A percentile compares a stretch with the other conserved stretches of the same genome.
These are phyloP conservation scores for Bombus sylvicola DNA, from an alignment of 1,140 invertebrate species.

Conservation along the genomic window DNA sequence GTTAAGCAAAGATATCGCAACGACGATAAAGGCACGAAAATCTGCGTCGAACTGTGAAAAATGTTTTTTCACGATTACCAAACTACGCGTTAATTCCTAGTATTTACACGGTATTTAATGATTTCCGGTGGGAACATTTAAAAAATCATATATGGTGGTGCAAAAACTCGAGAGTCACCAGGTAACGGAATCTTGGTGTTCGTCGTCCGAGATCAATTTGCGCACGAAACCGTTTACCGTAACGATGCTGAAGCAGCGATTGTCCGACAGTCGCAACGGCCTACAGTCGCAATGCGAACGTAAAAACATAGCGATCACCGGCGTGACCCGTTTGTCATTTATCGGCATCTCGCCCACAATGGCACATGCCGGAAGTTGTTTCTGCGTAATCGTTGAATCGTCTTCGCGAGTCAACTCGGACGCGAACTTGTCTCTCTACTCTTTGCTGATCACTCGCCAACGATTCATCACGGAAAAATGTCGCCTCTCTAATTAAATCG, in stretches of 20 bases:
- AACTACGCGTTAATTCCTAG: too few species aligned
- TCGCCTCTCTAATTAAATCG: slow-evolving; percentile 65
- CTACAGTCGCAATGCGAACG: neutral
- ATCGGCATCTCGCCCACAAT: neutral
- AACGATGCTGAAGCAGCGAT: neutral
- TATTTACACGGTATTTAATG: too few species aligned
- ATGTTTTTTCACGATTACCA: too few species aligned
- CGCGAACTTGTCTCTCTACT: slow-evolving; percentile 3
- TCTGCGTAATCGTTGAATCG: neutral
- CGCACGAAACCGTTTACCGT: neutral
- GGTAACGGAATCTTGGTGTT: neutral
- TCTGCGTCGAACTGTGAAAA: too few species aligned
- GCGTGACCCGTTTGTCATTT: neutral
- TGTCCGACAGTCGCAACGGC: neutral
- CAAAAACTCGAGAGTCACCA: too few species aligned
- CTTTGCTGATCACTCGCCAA: neutral
- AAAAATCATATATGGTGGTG: too few species aligned
- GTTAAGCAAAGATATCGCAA: too few species aligned
- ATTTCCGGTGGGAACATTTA: too few species aligned
- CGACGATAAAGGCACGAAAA: too few species aligned
- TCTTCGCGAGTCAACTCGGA: slow-evolving; percentile 21
- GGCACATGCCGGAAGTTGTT: slow-evolving; percentile 11
- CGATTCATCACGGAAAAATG: slow-evolving; percentile 18
- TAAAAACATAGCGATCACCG: neutral
- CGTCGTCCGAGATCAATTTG: neutral